phyloP scores from a whole-genome alignment of 2,797 vertebrate genomes.

The Pangasius krempfi region DNA sequence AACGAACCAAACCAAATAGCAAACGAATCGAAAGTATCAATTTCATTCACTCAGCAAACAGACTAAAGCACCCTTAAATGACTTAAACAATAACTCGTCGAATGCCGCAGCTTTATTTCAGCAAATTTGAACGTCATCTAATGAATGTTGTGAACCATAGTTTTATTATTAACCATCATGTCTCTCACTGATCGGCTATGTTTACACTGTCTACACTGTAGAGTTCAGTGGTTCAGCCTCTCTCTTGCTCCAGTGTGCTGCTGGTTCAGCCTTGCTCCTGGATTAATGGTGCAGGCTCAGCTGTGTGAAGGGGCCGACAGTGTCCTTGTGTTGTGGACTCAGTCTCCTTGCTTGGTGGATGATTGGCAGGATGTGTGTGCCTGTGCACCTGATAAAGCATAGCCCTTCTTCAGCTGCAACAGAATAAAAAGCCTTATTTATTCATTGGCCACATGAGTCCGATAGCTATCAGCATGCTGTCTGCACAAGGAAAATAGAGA shows the following conservation, averaged over 20 bases:
- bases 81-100: background rate
- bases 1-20: background rate
- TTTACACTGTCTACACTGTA: background rate
- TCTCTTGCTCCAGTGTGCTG: background rate
- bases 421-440: slow-evolving; percentile 25
- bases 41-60: slow-evolving; percentile 5
- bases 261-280: background rate
- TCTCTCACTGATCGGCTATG: background rate
- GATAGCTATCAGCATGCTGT: slow-evolving; percentile 40
- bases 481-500: background rate
- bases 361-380: slow-evolving; percentile 34
- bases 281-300: background rate
- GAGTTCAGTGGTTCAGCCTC: background rate
- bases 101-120: background rate
- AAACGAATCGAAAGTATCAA: background rate
- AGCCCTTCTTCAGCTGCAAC: slow-evolving; percentile 38
- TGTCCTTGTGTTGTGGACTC: slow-evolving; percentile 38
- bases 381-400: slow-evolving; percentile 34
- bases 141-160: background rate
- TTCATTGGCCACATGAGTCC: slow-evolving; percentile 20
- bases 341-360: slow-evolving; percentile 18
- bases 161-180: background rate
- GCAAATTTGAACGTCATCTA: background rate
- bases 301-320: slow-evolving; percentile 13
- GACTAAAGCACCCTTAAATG: no score